Evolutionary conservation across 2,888 invertebrate species (phyloP).

Genomic region (Hermaeophaga mercurialis): DNA sequence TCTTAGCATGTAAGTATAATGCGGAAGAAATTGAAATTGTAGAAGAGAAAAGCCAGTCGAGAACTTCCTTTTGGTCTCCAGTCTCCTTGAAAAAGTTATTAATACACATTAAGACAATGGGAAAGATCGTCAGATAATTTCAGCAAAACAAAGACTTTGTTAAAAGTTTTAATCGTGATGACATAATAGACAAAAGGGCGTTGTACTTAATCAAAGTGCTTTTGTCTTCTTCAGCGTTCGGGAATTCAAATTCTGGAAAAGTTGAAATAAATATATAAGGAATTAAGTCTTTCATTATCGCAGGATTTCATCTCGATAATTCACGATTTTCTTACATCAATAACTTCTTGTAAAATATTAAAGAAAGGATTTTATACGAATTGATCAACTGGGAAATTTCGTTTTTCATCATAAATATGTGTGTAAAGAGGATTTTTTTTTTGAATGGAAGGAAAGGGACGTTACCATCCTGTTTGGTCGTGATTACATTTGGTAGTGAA

Average conservation of each 20-base stretch:
- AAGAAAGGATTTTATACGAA: too few relatives aligned
- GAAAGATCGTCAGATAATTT: constrained; percentile 23
- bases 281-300: constrained; percentile 8
- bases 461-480: too few relatives aligned
- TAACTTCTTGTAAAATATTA: too few relatives aligned
- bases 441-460: too few relatives aligned
- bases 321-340: constrained; percentile 12
- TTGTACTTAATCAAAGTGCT: constrained; percentile 20
- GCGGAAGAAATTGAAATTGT: too few relatives aligned
- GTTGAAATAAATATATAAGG: constrained; percentile 14
- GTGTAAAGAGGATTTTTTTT: too few relatives aligned
- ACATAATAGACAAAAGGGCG: constrained; percentile 18
- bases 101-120: constrained; percentile 17
- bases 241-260: constrained; percentile 9
- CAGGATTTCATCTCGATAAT: constrained; percentile 6
- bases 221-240: constrained; percentile 14
- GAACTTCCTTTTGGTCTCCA: background rate
- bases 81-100: constrained; percentile 17
- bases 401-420: too few relatives aligned
- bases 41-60: too few relatives aligned
- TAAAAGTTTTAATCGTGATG: constrained; percentile 24
- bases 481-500: background rate
- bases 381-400: too few relatives aligned
- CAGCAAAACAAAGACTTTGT: constrained; percentile 21
- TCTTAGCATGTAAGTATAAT: too few relatives aligned